Evolutionary conservation across 2,113 vertebrate species (phyloP).

Genomic region (Murina feae): DNA sequence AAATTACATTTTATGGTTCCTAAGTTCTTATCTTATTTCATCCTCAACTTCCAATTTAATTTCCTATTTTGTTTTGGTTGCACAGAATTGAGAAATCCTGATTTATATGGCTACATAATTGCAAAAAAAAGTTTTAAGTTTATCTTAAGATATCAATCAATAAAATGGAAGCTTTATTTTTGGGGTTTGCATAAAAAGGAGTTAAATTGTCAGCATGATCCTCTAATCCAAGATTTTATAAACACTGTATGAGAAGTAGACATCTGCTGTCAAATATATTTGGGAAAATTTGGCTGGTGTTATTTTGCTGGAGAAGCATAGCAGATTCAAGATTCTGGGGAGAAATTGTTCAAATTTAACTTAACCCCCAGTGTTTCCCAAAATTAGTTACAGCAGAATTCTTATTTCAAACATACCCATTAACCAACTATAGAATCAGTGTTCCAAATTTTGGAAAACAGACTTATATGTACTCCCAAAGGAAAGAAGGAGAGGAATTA

Average conservation of each 20-base stretch:
- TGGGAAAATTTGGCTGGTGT: neutral
- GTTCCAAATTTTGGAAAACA: neutral
- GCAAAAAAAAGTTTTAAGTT: slow-evolving; percentile 6
- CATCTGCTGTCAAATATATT: slow-evolving; percentile 39
- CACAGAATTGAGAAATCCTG: slow-evolving; percentile 8
- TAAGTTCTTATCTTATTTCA: slow-evolving; percentile 6
- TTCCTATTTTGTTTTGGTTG: slow-evolving; percentile 23
- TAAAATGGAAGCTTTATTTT: slow-evolving; percentile 23
- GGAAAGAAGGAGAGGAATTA: neutral
- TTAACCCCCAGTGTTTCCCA: neutral
- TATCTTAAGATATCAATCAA: slow-evolving; percentile 39
- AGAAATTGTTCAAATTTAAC: slow-evolving; percentile 3
- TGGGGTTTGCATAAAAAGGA: slow-evolving; percentile 16
- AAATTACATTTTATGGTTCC: slow-evolving; percentile 24
- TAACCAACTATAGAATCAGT: neutral
- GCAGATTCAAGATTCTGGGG: neutral
- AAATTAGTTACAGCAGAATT: neutral
- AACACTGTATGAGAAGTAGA: neutral
- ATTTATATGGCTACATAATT: slow-evolving; percentile 14
- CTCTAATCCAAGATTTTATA: slow-evolving; percentile 20
- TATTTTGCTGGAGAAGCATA: neutral
- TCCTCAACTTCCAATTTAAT: neutral
- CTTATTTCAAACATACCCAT: neutral
- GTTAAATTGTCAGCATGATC: slow-evolving; percentile 8
- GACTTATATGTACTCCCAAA: neutral